Percentiles rank a stretch among this genome's conserved stretches.
Conservation (phyloP, 2,797 vertebrate species). For the Meriones psammophilus region DNA sequence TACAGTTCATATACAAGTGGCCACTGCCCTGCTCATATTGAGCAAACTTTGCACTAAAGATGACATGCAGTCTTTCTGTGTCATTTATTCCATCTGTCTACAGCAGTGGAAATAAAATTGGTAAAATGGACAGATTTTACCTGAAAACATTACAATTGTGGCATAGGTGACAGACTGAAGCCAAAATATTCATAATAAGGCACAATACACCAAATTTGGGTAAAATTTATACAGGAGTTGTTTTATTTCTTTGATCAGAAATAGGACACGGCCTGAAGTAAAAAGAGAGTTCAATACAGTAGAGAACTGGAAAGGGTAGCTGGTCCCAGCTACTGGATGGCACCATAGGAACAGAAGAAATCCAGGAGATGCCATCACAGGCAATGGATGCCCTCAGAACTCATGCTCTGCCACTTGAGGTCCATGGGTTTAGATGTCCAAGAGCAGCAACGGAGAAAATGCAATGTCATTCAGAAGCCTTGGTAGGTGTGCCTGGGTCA, state of each 20-base stretch:
- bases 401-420: neutral
- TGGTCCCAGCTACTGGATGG: neutral
- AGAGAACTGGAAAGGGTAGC: neutral
- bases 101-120: neutral
- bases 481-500: neutral
- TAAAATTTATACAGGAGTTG: neutral
- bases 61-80: neutral
- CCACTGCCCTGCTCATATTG: neutral
- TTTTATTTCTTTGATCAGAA: conserved; percentile 41
- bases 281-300: neutral
- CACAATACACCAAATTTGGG: neutral
- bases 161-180: neutral
- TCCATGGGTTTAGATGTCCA: neutral
- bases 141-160: neutral
- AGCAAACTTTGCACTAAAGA: neutral
- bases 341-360: neutral
- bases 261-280: neutral
- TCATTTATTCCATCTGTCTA: neutral
- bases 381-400: neutral
- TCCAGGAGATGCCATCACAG: neutral
- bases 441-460: neutral
- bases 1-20: neutral
- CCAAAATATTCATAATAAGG: neutral
- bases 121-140: neutral
- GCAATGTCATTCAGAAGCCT: neutral